phyloP scores from a whole-genome alignment of 2,797 vertebrate genomes.

The Helostoma temminkii region DNA sequence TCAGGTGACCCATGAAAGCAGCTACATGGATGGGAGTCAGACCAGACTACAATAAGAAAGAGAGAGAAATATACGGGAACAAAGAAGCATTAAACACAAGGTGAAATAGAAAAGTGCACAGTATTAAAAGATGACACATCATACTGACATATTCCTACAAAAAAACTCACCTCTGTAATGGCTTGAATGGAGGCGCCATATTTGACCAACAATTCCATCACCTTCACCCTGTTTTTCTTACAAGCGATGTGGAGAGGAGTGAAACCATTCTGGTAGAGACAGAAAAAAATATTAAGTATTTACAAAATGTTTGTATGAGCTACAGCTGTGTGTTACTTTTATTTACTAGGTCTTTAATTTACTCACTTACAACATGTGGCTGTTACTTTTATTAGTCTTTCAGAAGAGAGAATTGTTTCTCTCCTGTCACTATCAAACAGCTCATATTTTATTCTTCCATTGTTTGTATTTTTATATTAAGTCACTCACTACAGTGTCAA shows the following conservation, averaged over 20 bases:
- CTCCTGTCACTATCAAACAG: too few species aligned
- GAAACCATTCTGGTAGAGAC: conserved; percentile 92
- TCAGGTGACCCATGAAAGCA: conserved; percentile 99
- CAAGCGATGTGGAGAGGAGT: conserved; percentile 99
- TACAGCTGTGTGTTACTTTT: too few species aligned
- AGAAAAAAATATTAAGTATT: background rate
- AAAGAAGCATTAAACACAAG: background rate
- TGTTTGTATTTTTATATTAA: too few species aligned
- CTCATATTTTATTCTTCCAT: too few species aligned
- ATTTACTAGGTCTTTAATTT: too few species aligned
- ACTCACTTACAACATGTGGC: too few species aligned
- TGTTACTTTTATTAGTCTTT: too few species aligned
- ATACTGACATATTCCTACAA: background rate
- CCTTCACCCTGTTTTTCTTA: conserved; percentile 99
- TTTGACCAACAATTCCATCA: conserved; percentile 99
- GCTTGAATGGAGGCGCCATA: conserved; percentile 98
- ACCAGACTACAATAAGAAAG: conserved; percentile 87
- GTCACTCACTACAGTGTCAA: too few species aligned
- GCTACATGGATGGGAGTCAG: conserved; percentile 98
- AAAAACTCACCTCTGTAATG: conserved; percentile 92
- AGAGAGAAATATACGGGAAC: conserved; percentile 9
- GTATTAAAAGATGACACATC: background rate
- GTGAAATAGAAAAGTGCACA: background rate
- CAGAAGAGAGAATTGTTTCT: too few species aligned
- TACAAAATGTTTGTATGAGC: too few species aligned